Base-by-base conservation (phyloP, 2,113 vertebrate species). In the Syngnathus typhle region DNA sequence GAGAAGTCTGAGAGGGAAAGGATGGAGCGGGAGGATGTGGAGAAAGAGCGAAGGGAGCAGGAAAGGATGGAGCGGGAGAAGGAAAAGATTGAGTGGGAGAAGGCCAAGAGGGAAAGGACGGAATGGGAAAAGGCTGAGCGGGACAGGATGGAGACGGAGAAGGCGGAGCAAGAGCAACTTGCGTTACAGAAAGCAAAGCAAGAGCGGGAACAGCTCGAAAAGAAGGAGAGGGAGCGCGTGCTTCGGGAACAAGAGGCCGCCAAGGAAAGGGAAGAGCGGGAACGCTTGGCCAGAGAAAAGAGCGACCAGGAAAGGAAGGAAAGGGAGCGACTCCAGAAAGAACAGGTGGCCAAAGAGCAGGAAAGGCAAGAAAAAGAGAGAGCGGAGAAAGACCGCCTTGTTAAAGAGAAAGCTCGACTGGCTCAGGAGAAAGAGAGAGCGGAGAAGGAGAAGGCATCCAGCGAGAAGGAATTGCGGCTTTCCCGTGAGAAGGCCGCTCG, bases 61-160 rank as follows among this genome's bases (percentile, higher is more conserved):
- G 74, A 91, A 90, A 91, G 89, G 91, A 16, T 15, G 15, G 66
- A 87, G 70, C 92, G 11, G 41, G 74, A 5, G 65, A 71, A 76
- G 81, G 87, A 90, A 4, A 56, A 72, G 67, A 36, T 11, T 74
- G 85, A 79, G 65, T 44, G 65, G 7, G 64, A 83, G 37, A 67
- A 8, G 89, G 79, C 71, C 11, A 70, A 75, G 16, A 73, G 10
- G 4, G 74, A 78, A 11, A 69, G 11, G 18, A 0, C 4, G 1
- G 60, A 68, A 11, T 88, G 2, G 3, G 71, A 77, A 6, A 79
- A 12, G 7, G 23, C 38, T 3, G 65, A 64, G 6, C 75, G 46
- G 32, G 56, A 52, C 37, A 52, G 23, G 11, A 36, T 0, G 1
- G 39, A 71, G 32, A 55, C 16, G 1, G 68, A 67, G 9, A 66